A percentile compares a stretch with the other conserved stretches of the same genome.
Evolutionary conservation across 2,797 vertebrate species (phyloP).

Genomic region (Aplochiton taeniatus): DNA sequence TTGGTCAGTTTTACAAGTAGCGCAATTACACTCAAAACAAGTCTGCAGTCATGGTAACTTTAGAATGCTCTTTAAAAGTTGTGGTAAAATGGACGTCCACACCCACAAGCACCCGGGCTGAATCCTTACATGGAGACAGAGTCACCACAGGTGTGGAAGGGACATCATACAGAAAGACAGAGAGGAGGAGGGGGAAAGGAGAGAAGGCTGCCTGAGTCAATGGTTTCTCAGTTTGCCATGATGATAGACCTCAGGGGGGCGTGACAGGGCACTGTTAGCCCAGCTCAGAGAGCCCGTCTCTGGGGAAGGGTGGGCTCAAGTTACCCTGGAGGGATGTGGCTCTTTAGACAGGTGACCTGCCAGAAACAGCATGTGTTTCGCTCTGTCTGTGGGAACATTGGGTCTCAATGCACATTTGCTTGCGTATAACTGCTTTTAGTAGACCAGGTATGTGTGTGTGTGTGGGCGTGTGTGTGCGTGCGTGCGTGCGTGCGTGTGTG

Average conservation of each 20-base stretch:
- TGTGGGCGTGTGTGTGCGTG: neutral
- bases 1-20: neutral
- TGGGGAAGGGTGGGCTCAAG: conserved; percentile 27
- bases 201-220: conserved; percentile 65
- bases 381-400: conserved; percentile 2
- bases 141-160: conserved; percentile 51
- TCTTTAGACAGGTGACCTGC: conserved; percentile 5
- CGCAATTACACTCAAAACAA: neutral
- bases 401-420: neutral
- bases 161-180: conserved; percentile 5
- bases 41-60: too few relatives aligned
- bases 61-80: neutral
- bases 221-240: conserved; percentile 62
- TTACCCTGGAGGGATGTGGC: conserved; percentile 19
- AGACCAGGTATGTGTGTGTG: neutral
- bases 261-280: neutral
- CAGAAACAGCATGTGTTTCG: neutral
- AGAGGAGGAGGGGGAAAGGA: conserved; percentile 52
- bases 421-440: neutral
- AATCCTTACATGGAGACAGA: conserved; percentile 43
- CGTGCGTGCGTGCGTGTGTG: conserved; percentile 2
- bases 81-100: conserved; percentile 20
- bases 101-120: conserved; percentile 6
- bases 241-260: neutral
- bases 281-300: conserved; percentile 23